Evolutionary conservation across 2,113 vertebrate species (phyloP), one percentile per base, ranked within the genome.

Genomic region (Triplophysa siluroides): DNA sequence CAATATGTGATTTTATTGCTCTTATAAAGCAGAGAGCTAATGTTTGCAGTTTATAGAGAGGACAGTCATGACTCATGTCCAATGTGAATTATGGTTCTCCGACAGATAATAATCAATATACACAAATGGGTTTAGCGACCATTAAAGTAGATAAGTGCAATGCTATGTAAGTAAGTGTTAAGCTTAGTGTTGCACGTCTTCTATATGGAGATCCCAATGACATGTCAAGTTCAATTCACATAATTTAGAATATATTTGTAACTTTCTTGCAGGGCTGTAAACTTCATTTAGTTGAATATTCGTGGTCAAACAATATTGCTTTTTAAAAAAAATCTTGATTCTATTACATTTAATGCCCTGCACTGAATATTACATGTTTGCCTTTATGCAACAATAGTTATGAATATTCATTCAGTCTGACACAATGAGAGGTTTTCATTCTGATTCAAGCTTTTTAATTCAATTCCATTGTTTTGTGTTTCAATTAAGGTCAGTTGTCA

Each of bases 41-140:
- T 43, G 60, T 72, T 38, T 64, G 67, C 72, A 81, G 61, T 80
- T 72, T 66, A 72, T 47, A 12, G 4, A 81, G 52, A 18, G 41
- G 52, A 68, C 14, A 78, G 29, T 26, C 45, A 61, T 14, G 24
- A 4, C 24, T 26, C 45, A 61, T 14, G 24, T 7, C 24, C 8
- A n/a, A 65, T 78, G 23, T 81, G 54, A 78, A 73, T 67, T 73
- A 78, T 72, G 54, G 56, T 56, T 73, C 43, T 54, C 16, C 50
- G n/a, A n/a, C 67, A 73, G 64, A 21, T 6, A 78, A 64, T 61
- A 67, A 83, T 83, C 82, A 83, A 80, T 83, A 83, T n/a, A 50
- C 41, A 78, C 47, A 83, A 76, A 78, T 73, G 73, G 60, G 41
- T n/a, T 61, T 21, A 74, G 33, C 41, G 19, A 77, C 4, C 56